Percentiles rank a stretch among this genome's conserved stretches.
phyloP scores from a whole-genome alignment of 2,113 vertebrate species.

The Otocyon megalotis region DNA sequence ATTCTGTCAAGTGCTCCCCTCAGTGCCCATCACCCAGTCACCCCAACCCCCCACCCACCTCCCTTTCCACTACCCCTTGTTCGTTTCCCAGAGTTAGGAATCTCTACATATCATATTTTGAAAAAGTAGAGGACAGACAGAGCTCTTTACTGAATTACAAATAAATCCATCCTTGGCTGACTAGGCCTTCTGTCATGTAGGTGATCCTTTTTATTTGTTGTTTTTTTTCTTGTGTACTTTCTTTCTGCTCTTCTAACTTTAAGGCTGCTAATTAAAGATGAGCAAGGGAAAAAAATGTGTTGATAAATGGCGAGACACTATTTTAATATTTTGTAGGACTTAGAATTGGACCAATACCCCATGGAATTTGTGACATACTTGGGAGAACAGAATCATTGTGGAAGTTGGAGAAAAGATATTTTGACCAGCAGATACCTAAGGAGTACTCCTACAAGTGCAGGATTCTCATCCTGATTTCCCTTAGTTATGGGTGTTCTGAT shows the following conservation, averaged over 20 bases:
- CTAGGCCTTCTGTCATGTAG: not conserved
- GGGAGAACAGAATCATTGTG: not conserved
- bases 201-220: not conserved
- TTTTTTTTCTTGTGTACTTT: not conserved
- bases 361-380: not conserved
- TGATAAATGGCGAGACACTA: not conserved
- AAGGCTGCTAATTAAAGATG: not conserved
- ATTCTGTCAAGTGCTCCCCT: no score
- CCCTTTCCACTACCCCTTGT: no score
- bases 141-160: not conserved
- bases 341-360: not conserved
- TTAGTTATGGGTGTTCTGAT: not conserved
- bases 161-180: not conserved
- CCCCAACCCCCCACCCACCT: no score
- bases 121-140: not conserved
- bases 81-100: no score
- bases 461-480: not conserved
- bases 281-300: not conserved
- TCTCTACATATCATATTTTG: not conserved
- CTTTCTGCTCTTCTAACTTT: not conserved
- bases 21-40: no score
- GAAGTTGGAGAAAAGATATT: not conserved
- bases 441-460: not conserved
- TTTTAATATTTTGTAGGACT: constrained; percentile 7
- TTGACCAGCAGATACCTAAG: not conserved